Evolutionary conservation across 2,888 invertebrate genomes (phyloP), one percentile per base, ranked within the genome.

Genomic region (Unio pictorum): DNA sequence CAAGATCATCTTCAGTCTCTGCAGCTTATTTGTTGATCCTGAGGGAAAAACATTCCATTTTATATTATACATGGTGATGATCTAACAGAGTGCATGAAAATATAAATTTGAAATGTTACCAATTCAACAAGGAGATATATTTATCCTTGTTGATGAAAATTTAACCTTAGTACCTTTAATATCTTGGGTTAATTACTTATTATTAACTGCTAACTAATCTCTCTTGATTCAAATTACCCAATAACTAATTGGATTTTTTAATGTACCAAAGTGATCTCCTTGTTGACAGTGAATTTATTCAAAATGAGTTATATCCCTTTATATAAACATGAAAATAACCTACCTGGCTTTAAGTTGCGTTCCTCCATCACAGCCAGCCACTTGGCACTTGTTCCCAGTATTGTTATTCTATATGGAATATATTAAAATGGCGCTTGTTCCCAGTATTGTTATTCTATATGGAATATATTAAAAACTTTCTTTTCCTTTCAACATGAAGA

Each of bases 331-430:
- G 6, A 34, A 34, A 20, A n/a, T 20, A 20, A 26, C 79, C 71
- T 75, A 88, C 89, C 80, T 76, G 91, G 91, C 77, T 84, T 87
- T n/a, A 90, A 77, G 26, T 85, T 88, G 71, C 89, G 88, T 64
- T 91, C 89, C 73, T 92, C 91, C 74, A 92, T 89, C 11, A 92
- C 91, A 55, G 91, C 88, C 68, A 92, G 84, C 88, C 92, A 91
- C 83, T 92, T 92, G 20, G 92, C 92, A 75, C 92, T 91, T 55
- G 92, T 92, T 56, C 92, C 92, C 63, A 92, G 87, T 57, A 91
- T 89, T 11, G 92, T 92, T 34, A 92, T 89, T 34, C 91, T 91
- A 71, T 73, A 80, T 68, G 54, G 64, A 68, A 72, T 56, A 34
- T 54, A 45, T 20, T 45, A 54, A 20, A 57, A 63, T 23, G 23